A percentile compares a stretch with the other conserved stretches of the same genome.
These are phyloP conservation scores for Stomatorhinus walkeri DNA, from an alignment of 2,797 vertebrate species.

Conservation along the genomic window DNA sequence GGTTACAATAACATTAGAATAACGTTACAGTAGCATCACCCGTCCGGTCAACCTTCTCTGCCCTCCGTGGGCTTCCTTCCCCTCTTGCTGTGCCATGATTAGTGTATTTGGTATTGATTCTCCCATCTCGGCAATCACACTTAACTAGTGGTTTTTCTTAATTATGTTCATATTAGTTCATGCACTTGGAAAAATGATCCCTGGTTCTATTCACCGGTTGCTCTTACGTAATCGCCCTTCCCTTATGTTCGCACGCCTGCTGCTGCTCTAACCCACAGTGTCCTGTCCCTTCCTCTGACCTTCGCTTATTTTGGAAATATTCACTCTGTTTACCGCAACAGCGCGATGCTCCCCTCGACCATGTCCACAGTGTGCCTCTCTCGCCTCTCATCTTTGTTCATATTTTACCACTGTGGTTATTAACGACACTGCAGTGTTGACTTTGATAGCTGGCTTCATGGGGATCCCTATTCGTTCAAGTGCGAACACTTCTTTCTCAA, in stretches of 20 bases:
- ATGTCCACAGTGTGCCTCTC: background rate
- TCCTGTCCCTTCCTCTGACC: background rate
- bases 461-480: background rate
- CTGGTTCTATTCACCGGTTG: background rate
- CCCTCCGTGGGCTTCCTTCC: background rate
- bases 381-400: background rate
- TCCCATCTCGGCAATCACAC: background rate
- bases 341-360: background rate
- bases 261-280: constrained; percentile 19
- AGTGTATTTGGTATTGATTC: background rate
- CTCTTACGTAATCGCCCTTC: background rate
- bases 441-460: background rate
- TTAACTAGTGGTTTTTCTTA: background rate
- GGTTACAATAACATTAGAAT: background rate
- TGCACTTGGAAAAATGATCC: background rate
- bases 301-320: background rate
- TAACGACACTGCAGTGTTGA: background rate
- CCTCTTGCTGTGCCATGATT: background rate
- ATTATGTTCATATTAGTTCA: background rate
- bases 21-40: background rate
- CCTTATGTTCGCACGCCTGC: constrained; percentile 48
- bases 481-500: background rate
- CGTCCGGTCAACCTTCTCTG: background rate
- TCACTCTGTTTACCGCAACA: background rate
- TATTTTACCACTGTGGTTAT: background rate